phyloP scores from a whole-genome alignment of 2,113 vertebrate species.

The Eulacestoma nigropectus region DNA sequence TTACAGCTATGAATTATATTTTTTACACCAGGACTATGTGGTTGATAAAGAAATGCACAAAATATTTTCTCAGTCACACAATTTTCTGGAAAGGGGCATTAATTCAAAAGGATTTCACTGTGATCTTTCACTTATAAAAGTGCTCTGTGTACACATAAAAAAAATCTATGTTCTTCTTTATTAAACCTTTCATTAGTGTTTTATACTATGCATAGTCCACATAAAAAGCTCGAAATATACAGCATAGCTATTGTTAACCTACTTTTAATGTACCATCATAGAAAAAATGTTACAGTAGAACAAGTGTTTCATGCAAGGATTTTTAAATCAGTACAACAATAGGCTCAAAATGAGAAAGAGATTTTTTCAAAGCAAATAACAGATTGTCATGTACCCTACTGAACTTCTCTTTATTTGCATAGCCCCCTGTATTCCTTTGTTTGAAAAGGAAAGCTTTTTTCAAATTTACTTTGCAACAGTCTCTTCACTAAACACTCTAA shows the following conservation, averaged over 20 bases:
- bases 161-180: neutral
- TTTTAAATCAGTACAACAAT: slow-evolving; percentile 20
- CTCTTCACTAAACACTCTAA: neutral
- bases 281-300: slow-evolving; percentile 5
- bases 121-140: neutral
- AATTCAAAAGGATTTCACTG: neutral
- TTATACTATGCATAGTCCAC: neutral
- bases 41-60: neutral
- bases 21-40: neutral
- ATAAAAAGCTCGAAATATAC: slow-evolving; percentile 18
- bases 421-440: neutral
- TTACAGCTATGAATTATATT: neutral
- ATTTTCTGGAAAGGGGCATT: neutral
- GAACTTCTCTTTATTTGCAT: slow-evolving; percentile 1
- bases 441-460: slow-evolving; percentile 4
- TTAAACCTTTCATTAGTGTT: slow-evolving; percentile 2
- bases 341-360: neutral
- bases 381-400: neutral
- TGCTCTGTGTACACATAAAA: neutral
- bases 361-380: slow-evolving; percentile 30
- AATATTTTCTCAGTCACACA: neutral
- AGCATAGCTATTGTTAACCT: slow-evolving; percentile 28
- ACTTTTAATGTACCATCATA: slow-evolving; percentile 17
- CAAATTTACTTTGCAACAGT: neutral
- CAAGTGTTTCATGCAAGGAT: neutral